A percentile compares a stretch with the other conserved stretches of the same genome.
Conservation (phyloP, 2,113 vertebrate genomes). For the Lophochroa leadbeateri region DNA sequence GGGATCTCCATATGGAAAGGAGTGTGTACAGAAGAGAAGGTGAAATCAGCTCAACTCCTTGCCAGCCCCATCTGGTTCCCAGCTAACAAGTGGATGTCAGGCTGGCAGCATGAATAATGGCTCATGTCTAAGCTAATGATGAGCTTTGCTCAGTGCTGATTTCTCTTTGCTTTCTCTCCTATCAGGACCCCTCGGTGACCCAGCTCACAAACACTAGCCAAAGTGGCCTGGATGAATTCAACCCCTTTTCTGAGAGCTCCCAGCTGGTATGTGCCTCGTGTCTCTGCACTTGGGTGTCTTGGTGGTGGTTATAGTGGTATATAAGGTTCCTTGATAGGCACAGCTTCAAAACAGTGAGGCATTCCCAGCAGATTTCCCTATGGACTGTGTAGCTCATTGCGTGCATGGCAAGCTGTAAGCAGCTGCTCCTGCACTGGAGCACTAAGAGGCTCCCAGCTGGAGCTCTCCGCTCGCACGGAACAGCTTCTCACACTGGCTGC, state of each 20-base stretch:
- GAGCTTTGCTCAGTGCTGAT: background rate
- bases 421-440: background rate
- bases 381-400: rapidly evolving
- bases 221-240: conserved; percentile 82
- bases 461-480: background rate
- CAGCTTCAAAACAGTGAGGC: background rate
- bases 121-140: rapidly evolving
- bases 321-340: background rate
- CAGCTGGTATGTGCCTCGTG: conserved; percentile 69
- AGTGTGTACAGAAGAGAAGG: background rate
- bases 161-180: background rate
- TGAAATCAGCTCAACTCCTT: background rate
- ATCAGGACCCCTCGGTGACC: conserved; percentile 91
- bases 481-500: background rate
- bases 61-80: background rate
- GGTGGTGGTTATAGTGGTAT: background rate
- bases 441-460: background rate
- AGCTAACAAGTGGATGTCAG: background rate
- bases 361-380: rapidly evolving
- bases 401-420: rapidly evolving
- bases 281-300: background rate
- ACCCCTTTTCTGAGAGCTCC: conserved; percentile 85
- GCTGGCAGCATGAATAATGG: background rate
- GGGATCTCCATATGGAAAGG: background rate
- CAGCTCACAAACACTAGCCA: conserved; percentile 77